Conservation (phyloP, 2,888 invertebrate species). For the Allolobophora icterica region DNA sequence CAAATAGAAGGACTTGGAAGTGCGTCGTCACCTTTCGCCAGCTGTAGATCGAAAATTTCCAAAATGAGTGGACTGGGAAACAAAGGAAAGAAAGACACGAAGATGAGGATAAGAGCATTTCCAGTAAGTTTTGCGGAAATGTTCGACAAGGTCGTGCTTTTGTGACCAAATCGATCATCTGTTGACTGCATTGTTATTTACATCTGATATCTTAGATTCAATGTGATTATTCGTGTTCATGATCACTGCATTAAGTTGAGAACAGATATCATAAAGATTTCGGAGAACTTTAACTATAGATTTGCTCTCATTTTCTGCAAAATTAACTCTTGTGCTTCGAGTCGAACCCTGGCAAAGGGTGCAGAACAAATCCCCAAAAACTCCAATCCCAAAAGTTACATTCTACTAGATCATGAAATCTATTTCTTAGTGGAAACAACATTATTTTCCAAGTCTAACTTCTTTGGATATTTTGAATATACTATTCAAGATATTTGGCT, state of each 20-base stretch:
- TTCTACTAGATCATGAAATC: too few relatives aligned
- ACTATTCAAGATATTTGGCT: too few relatives aligned
- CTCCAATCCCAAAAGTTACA: too few relatives aligned
- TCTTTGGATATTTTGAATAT: too few relatives aligned
- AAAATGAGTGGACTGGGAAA: slow-evolving; percentile 45
- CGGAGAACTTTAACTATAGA: background rate
- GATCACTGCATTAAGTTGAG: background rate
- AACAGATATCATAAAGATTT: background rate
- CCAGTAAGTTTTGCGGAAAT: slow-evolving; percentile 78
- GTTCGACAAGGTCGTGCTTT: slow-evolving; percentile 12
- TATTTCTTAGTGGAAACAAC: too few relatives aligned
- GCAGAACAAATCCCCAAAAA: too few relatives aligned
- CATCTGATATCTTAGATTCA: background rate
- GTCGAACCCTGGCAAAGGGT: too few relatives aligned
- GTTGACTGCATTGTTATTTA: background rate
- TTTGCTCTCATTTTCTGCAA: background rate
- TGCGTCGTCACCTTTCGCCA: slow-evolving; percentile 17
- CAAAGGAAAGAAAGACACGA: slow-evolving; percentile 66
- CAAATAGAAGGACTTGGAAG: background rate
- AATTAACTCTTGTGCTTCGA: too few relatives aligned
- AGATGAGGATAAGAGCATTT: slow-evolving; percentile 97
- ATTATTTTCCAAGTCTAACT: too few relatives aligned
- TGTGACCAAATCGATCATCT: background rate
- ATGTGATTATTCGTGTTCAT: background rate
- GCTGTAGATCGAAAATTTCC: slow-evolving; percentile 13